phyloP scores from a whole-genome alignment of 2,113 vertebrate genomes.

The Cynocephalus volans region DNA sequence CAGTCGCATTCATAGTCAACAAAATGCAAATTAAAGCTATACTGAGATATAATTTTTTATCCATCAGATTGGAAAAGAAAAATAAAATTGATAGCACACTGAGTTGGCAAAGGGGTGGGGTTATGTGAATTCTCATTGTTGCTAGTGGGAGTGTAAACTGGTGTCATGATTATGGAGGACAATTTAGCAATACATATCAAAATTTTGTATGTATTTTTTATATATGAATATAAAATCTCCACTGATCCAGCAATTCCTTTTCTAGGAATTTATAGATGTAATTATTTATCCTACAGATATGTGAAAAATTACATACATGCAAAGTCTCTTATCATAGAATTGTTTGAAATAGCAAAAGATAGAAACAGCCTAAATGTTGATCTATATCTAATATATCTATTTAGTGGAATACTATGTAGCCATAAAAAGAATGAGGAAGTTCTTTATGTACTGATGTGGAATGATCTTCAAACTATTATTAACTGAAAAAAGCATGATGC shows the following conservation, averaged over 20 bases:
- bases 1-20: constrained; percentile 40
- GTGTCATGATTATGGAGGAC: not conserved
- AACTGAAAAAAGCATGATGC: not conserved
- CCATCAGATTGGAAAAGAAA: constrained; percentile 34
- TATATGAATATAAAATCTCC: not conserved
- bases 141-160: not conserved
- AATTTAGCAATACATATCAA: not conserved
- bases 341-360: constrained; percentile 27
- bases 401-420: not conserved
- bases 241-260: constrained; percentile 8
- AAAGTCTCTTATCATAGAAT: constrained; percentile 13
- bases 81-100: not conserved
- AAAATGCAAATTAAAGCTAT: constrained; percentile 69
- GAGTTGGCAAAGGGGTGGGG: not conserved
- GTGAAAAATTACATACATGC: constrained; percentile 4
- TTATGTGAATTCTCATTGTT: not conserved
- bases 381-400: not conserved
- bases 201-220: not conserved
- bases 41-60: constrained; percentile 6
- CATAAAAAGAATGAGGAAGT: not conserved
- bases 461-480: constrained; percentile 17
- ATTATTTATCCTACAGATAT: not conserved
- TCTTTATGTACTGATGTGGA: not conserved
- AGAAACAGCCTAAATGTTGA: not conserved
- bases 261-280: constrained; percentile 23